These are phyloP conservation scores for Sinocyclocheilus maitianheensis DNA, from an alignment of 2,113 vertebrate species.

Conservation along the genomic window DNA sequence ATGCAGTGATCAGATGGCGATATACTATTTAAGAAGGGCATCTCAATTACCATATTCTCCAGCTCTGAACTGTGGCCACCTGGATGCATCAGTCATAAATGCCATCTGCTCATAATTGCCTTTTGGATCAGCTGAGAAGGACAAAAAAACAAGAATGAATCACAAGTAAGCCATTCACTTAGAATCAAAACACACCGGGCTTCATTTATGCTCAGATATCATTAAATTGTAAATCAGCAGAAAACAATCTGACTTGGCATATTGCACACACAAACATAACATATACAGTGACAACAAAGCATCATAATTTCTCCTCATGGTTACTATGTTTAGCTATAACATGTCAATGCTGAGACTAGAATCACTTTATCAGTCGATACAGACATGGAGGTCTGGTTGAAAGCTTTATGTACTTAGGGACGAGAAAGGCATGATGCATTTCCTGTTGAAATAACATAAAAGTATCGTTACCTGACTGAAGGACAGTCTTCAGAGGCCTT, in stretches of 20 bases:
- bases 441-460: conserved; percentile 27
- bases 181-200: neutral
- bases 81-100: conserved; percentile 58
- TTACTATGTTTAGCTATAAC: neutral
- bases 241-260: neutral
- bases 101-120: conserved; percentile 63
- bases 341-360: neutral
- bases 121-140: conserved; percentile 61
- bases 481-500: neutral
- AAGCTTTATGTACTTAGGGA: conserved; percentile 13
- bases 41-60: conserved; percentile 67
- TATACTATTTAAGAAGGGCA: neutral
- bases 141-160: conserved; percentile 3
- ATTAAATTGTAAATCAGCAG: neutral
- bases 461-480: neutral
- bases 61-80: conserved; percentile 55
- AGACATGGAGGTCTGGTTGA: neutral
- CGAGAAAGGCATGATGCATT: conserved; percentile 23
- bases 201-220: neutral
- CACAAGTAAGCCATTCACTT: neutral
- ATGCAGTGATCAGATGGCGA: neutral
- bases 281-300: neutral
- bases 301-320: neutral
- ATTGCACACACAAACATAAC: neutral
- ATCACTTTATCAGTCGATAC: conserved; percentile 2